phyloP scores from a whole-genome alignment of 2,113 vertebrate genomes.

The Notarius quadriscutis region DNA sequence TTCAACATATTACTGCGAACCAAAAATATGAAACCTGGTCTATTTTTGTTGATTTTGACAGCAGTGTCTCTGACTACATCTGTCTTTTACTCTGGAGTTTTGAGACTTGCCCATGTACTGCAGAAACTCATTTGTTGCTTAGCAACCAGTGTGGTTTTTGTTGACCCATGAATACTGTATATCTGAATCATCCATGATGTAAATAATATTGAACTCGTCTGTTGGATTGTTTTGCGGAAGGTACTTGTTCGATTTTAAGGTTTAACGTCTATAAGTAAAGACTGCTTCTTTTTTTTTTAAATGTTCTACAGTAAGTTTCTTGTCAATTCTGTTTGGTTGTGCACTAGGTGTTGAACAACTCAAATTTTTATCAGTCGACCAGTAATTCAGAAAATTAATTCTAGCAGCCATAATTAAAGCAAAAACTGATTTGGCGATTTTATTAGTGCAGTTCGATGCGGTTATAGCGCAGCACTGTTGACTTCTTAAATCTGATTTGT shows the following conservation, averaged over 20 bases:
- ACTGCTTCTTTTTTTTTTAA: constrained; percentile 61
- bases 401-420: background rate
- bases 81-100: constrained; percentile 16
- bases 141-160: constrained; percentile 65
- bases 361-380: background rate
- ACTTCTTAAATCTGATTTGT: background rate
- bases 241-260: constrained; percentile 70
- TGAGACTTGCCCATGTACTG: constrained; percentile 29
- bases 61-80: background rate
- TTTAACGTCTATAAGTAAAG: constrained; percentile 70
- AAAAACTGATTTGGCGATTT: background rate
- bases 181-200: constrained; percentile 69
- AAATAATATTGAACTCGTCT: constrained; percentile 69
- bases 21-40: background rate
- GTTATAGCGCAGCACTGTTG: background rate
- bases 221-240: constrained; percentile 57
- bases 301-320: constrained; percentile 18
- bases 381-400: background rate
- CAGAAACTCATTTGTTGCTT: constrained; percentile 70
- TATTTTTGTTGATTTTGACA: constrained; percentile 14
- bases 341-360: background rate
- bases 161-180: constrained; percentile 67
- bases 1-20: background rate
- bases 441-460: background rate
- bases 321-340: constrained; percentile 15